phyloP scores from a whole-genome alignment of 1,140 invertebrate genomes.

The Zaprionus ghesquierei region DNA sequence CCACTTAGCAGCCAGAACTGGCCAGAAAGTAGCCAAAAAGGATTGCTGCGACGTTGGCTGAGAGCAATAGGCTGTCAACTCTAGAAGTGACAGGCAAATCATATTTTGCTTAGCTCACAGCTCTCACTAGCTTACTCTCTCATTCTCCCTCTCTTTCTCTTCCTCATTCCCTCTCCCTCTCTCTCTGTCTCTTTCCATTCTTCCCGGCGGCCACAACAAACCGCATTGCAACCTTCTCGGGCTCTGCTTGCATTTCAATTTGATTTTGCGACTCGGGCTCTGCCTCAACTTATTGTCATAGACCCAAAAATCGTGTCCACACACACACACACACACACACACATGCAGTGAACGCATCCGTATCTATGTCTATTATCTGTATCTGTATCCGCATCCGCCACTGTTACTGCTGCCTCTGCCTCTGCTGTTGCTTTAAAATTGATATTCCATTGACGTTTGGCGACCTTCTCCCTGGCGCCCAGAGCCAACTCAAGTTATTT shows the following conservation, averaged over 20 bases:
- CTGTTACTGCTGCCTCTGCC: background rate
- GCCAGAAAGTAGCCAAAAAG: background rate
- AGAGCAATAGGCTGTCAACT: background rate
- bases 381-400: slow-evolving; percentile 39
- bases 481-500: slow-evolving; percentile 63
- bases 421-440: slow-evolving; percentile 60
- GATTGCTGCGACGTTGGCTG: too few species aligned
- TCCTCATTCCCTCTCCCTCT: background rate
- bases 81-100: slow-evolving; percentile 11
- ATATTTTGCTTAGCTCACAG: slow-evolving; percentile 8
- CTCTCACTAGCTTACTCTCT: background rate
- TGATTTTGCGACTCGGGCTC: slow-evolving; percentile 51
- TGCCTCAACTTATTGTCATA: slow-evolving; percentile 63
- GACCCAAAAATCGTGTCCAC: slow-evolving; percentile 39
- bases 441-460: slow-evolving; percentile 79
- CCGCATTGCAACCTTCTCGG: background rate
- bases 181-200: background rate
- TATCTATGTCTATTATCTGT: slow-evolving; percentile 58
- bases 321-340: slow-evolving; percentile 8
- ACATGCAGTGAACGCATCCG: slow-evolving; percentile 11
- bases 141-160: background rate
- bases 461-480: slow-evolving; percentile 35
- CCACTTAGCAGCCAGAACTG: background rate
- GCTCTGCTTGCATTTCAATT: slow-evolving; percentile 57
- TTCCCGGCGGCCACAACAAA: too few species aligned